phyloP scores from a whole-genome alignment of 1,140 invertebrate species.

The Chymomyza costata region DNA sequence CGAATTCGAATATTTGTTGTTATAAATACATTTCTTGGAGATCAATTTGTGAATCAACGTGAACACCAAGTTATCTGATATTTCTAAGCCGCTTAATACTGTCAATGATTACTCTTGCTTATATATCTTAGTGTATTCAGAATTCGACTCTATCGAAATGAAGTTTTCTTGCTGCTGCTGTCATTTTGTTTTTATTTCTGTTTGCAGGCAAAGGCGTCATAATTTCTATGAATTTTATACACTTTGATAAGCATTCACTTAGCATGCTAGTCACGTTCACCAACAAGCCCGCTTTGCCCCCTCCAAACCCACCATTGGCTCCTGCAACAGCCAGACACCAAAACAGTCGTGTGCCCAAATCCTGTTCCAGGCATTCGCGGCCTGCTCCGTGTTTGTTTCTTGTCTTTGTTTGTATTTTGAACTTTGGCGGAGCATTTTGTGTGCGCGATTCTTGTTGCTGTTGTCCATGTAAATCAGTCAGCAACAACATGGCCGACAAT shows the following conservation, averaged over 20 bases:
- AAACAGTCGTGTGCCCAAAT: too few relatives aligned
- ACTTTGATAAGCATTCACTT: constrained; percentile 68
- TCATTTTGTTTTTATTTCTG: not conserved
- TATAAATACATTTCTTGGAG: too few relatives aligned
- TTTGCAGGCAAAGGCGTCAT: constrained; percentile 45
- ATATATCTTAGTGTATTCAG: too few relatives aligned
- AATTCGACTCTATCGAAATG: too few relatives aligned
- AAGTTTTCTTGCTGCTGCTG: not conserved
- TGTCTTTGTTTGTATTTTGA: constrained; percentile 43
- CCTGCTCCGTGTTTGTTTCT: not conserved
- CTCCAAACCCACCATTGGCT: not conserved
- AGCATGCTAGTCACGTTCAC: constrained; percentile 65
- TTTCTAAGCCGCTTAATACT: too few relatives aligned
- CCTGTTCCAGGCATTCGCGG: not conserved
- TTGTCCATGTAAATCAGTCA: constrained; percentile 62
- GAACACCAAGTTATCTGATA: too few relatives aligned
- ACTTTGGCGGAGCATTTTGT: constrained; percentile 23
- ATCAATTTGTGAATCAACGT: too few relatives aligned
- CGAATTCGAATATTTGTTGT: too few relatives aligned
- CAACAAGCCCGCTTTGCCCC: not conserved
- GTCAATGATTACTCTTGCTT: too few relatives aligned
- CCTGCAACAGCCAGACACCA: constrained; percentile 2
- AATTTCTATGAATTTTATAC: constrained; percentile 72
- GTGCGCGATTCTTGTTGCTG: constrained; percentile 18
- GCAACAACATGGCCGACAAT: constrained; percentile 56